Conservation (phyloP, 2,113 vertebrate genomes). For the Orycteropus afer region DNA sequence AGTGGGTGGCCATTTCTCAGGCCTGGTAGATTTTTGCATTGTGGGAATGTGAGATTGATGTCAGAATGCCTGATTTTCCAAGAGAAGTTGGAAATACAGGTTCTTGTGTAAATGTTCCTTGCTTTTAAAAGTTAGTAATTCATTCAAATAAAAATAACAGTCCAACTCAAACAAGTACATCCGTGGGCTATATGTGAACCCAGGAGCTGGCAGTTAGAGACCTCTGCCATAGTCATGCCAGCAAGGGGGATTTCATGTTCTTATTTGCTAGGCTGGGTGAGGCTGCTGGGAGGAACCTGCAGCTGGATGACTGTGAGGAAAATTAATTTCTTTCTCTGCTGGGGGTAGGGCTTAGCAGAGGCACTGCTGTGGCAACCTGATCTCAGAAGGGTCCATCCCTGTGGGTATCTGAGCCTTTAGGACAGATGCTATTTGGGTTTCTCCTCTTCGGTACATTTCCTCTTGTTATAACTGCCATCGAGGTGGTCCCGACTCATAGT, state of each 20-base stretch:
- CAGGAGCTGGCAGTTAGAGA: neutral
- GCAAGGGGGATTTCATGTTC: neutral
- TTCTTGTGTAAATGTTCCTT: neutral
- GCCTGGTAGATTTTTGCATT: neutral
- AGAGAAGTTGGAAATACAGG: neutral
- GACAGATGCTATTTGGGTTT: neutral
- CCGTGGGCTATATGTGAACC: neutral
- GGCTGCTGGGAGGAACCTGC: neutral
- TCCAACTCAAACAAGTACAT: neutral
- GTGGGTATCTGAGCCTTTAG: neutral
- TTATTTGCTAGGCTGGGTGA: neutral
- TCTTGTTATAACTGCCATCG: too few species aligned
- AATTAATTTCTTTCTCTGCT: neutral
- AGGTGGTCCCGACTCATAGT: too few species aligned
- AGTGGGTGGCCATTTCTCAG: neutral
- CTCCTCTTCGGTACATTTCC: constrained; percentile 6
- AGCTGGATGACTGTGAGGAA: neutral
- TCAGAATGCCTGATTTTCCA: neutral
- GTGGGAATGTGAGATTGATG: neutral
- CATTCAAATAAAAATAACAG: constrained; percentile 17
- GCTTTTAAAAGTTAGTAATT: neutral
- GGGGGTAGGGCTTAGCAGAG: neutral
- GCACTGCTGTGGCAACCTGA: neutral
- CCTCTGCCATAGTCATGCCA: neutral
- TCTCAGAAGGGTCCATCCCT: neutral